Conservation (phyloP, 2,888 invertebrate genomes). For the Noctua janthe region DNA sequence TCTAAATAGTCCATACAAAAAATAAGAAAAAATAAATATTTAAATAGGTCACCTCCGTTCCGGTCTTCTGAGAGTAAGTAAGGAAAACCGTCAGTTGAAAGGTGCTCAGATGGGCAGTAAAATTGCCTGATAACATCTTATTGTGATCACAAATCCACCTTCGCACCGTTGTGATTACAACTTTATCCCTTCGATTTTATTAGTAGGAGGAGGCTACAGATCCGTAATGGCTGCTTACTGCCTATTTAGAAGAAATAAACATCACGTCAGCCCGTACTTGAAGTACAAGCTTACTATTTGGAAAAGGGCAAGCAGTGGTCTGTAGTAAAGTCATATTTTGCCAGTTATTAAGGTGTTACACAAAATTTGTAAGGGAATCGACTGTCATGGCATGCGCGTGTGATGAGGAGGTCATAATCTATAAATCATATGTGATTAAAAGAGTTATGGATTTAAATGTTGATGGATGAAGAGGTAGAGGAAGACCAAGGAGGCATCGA, state of each 20-base stretch:
- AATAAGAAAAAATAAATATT: background rate
- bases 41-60: background rate
- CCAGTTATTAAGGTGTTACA: too few relatives aligned
- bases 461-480: too few relatives aligned
- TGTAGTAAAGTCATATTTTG: too few relatives aligned
- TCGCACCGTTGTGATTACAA: constrained; percentile 14
- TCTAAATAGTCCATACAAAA: background rate
- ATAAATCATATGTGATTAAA: too few relatives aligned
- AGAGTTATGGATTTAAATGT: too few relatives aligned
- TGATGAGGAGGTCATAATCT: too few relatives aligned
- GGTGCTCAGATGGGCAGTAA: constrained; percentile 5
- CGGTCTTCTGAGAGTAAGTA: background rate
- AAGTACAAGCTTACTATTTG: background rate
- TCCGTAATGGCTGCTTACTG: background rate
- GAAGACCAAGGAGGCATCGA: too few relatives aligned
- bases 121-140: constrained; percentile 45
- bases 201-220: background rate
- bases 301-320: background rate
- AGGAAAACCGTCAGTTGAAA: constrained; percentile 3
- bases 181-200: constrained; percentile 37
- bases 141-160: constrained; percentile 36
- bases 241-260: background rate
- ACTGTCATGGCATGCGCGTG: too few relatives aligned
- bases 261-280: background rate
- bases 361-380: too few relatives aligned